A percentile compares a stretch with the other conserved stretches of the same genome.
Evolutionary conservation across 2,888 invertebrate species (phyloP).

Genomic region (Pristionchus entomophagus): DNA sequence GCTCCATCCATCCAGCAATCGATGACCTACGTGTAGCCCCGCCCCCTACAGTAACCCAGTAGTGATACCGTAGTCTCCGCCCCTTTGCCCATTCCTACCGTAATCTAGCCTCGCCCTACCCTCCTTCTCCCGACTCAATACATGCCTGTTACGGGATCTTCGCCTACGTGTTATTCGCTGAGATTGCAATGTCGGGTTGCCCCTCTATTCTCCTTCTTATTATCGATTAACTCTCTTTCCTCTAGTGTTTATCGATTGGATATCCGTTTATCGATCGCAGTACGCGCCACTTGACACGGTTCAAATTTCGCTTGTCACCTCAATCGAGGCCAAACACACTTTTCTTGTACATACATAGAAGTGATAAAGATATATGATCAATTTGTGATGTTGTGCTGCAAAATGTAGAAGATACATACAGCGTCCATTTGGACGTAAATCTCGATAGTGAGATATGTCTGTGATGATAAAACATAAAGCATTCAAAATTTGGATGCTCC

Average conservation of each 20-base stretch:
- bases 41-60: not conserved
- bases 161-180: slow-evolving; percentile 1
- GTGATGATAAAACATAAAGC: too few relatives aligned
- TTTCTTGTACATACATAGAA: slow-evolving; percentile 20
- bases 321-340: not conserved
- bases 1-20: slow-evolving; percentile 48
- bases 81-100: not conserved
- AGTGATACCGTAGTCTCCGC: not conserved
- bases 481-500: too few relatives aligned
- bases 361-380: not conserved
- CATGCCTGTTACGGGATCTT: not conserved
- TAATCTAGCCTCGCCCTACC: slow-evolving; percentile 1
- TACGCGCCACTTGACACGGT: not conserved
- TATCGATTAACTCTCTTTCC: not conserved
- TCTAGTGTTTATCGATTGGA: not conserved
- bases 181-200: not conserved
- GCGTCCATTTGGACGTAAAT: too few relatives aligned
- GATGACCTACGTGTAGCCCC: slow-evolving; percentile 61
- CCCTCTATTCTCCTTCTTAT: not conserved
- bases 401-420: too few relatives aligned
- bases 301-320: not conserved
- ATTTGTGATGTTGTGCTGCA: not conserved
- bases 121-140: slow-evolving; percentile 2
- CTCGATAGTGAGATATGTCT: too few relatives aligned
- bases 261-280: too few relatives aligned